phyloP scores from a whole-genome alignment of 2,888 invertebrate genomes.

The Trissoscelio sp. region DNA sequence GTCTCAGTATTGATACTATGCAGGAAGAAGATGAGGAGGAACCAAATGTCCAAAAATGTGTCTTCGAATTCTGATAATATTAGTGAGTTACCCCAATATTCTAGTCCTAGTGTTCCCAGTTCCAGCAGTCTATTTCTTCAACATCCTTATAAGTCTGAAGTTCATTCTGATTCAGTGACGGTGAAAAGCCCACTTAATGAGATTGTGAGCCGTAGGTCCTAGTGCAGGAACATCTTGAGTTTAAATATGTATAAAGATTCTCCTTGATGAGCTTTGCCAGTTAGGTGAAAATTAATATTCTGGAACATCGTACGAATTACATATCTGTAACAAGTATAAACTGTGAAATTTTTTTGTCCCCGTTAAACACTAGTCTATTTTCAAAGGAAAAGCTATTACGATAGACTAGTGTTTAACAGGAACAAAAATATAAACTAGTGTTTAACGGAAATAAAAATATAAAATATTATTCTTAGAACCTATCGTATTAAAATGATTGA shows the following conservation, averaged over 20 bases:
- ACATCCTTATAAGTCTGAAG: background rate
- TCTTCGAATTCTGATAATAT: too few species aligned
- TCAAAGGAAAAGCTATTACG: too few species aligned
- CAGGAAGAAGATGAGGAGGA: slow-evolving; percentile 86
- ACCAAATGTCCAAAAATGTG: background rate
- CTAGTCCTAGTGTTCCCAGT: too few species aligned
- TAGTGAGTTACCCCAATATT: too few species aligned
- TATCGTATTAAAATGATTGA: too few species aligned
- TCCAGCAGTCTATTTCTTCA: background rate
- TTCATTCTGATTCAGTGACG: background rate
- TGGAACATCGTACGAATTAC: background rate
- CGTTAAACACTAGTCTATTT: too few species aligned
- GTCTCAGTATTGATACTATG: slow-evolving; percentile 82
- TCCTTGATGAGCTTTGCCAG: background rate
- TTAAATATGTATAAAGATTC: background rate
- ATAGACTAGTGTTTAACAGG: too few species aligned
- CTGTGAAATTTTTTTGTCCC: too few species aligned
- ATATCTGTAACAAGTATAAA: too few species aligned
- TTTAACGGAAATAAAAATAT: too few species aligned
- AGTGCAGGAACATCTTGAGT: background rate
- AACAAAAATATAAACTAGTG: too few species aligned
- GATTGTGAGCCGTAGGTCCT: background rate
- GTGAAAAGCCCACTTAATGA: background rate
- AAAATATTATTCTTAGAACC: too few species aligned
- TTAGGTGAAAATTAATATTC: background rate